These are phyloP conservation scores for Lingula anatina DNA, from an alignment of 2,888 invertebrate species.

Conservation along the genomic window DNA sequence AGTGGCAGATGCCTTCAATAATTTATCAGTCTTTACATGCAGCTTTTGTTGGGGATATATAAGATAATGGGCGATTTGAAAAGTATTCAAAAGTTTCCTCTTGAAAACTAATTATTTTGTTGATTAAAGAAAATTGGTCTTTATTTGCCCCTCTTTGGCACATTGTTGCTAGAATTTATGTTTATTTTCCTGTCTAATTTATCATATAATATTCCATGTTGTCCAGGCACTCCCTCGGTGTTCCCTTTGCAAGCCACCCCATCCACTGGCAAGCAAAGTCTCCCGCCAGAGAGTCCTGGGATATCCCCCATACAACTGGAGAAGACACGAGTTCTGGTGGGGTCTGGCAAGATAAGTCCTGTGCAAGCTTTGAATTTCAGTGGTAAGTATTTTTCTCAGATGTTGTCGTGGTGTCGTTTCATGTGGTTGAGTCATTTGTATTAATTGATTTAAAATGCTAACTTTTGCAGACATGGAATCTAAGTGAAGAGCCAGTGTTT, in stretches of 20 bases:
- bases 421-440: no score
- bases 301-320: conserved; percentile 1
- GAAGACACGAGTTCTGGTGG: neutral
- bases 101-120: neutral
- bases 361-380: neutral
- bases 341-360: neutral
- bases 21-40: neutral
- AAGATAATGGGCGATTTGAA: neutral
- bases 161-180: no score
- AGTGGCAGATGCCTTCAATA: neutral
- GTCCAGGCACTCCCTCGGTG: neutral
- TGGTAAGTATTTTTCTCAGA: neutral
- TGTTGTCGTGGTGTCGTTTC: no score
- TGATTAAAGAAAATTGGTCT: neutral
- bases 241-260: neutral
- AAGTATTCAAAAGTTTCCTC: no score
- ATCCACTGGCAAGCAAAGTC: neutral
- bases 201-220: no score
- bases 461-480: no score
- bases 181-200: no score
- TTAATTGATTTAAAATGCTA: no score
- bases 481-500: no score
- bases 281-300: neutral
- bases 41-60: neutral
- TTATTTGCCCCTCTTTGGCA: neutral